These are phyloP conservation scores for Falco punctatus DNA, from an alignment of 2,113 vertebrate genomes.

Conservation along the genomic window DNA sequence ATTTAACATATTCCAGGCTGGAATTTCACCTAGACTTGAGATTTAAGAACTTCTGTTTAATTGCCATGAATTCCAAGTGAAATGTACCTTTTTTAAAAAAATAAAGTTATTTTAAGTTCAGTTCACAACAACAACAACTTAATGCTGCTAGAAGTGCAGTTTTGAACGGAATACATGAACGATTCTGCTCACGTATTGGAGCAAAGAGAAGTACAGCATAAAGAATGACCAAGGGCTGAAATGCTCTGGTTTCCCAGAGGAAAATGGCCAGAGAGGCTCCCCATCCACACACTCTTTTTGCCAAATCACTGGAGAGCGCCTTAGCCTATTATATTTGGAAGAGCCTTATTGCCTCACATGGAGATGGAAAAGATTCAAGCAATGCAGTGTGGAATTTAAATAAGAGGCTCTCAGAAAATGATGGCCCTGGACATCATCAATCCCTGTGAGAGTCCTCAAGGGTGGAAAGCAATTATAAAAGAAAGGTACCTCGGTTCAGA, in stretches of 20 bases:
- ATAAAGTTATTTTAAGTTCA: neutral
- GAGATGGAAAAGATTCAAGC: constrained; percentile 49
- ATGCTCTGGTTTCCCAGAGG: neutral
- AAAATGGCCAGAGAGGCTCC: neutral
- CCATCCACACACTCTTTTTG: neutral
- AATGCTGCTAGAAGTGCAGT: neutral
- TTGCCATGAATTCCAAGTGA: neutral
- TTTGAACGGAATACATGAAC: neutral
- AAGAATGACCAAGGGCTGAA: neutral
- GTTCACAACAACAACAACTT: neutral
- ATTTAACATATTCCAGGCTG: neutral
- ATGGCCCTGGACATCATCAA: neutral
- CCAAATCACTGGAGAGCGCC: neutral
- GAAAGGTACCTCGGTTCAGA: neutral
- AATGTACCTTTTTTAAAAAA: neutral
- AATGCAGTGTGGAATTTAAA: constrained; percentile 31
- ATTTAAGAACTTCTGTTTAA: neutral
- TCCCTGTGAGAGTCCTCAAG: neutral
- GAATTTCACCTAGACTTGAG: neutral
- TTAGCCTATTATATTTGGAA: constrained; percentile 8
- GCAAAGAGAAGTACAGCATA: neutral
- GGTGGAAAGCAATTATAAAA: neutral
- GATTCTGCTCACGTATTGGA: neutral
- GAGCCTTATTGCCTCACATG: constrained; percentile 26
- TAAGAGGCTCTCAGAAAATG: constrained; percentile 20